These are phyloP conservation scores for Grapholita molesta DNA, from an alignment of 1,140 invertebrate species.

Conservation along the genomic window DNA sequence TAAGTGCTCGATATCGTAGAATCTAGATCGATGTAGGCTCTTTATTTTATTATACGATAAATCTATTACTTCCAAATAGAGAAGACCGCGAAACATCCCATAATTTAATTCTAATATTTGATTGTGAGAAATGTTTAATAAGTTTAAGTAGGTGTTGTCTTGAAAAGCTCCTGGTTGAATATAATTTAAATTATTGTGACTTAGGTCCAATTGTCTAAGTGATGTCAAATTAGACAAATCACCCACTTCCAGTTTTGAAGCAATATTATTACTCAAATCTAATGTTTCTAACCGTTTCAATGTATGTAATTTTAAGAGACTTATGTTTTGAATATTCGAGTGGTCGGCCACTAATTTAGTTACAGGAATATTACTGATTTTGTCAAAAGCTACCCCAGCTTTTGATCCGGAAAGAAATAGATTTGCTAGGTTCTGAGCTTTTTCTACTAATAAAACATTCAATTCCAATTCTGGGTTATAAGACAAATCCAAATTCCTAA, in stretches of 20 bases:
- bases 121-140: slow-evolving; percentile 43
- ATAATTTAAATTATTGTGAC: slow-evolving; percentile 32
- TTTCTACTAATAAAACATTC: slow-evolving; percentile 19
- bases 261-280: slow-evolving; percentile 33
- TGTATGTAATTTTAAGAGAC: slow-evolving; percentile 24
- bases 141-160: slow-evolving; percentile 28
- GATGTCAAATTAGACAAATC: slow-evolving; percentile 27
- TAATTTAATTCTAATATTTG: slow-evolving; percentile 21
- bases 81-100: slow-evolving; percentile 35
- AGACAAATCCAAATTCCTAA: slow-evolving; percentile 37
- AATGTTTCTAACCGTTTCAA: slow-evolving; percentile 32
- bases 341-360: slow-evolving; percentile 34
- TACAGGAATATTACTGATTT: slow-evolving; percentile 23
- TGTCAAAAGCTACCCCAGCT: slow-evolving; percentile 28
- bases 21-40: slow-evolving; percentile 26
- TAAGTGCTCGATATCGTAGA: slow-evolving; percentile 30
- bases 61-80: slow-evolving; percentile 28
- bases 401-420: slow-evolving; percentile 37
- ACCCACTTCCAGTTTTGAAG: slow-evolving; percentile 30
- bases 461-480: slow-evolving; percentile 31
- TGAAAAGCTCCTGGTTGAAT: slow-evolving; percentile 37
- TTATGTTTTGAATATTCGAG: slow-evolving; percentile 33
- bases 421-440: slow-evolving; percentile 29
- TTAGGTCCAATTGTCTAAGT: slow-evolving; percentile 39
- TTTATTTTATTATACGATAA: slow-evolving; percentile 35